Evolutionary conservation across 2,797 vertebrate species (phyloP).

Genomic region (Sternotherus odoratus): DNA sequence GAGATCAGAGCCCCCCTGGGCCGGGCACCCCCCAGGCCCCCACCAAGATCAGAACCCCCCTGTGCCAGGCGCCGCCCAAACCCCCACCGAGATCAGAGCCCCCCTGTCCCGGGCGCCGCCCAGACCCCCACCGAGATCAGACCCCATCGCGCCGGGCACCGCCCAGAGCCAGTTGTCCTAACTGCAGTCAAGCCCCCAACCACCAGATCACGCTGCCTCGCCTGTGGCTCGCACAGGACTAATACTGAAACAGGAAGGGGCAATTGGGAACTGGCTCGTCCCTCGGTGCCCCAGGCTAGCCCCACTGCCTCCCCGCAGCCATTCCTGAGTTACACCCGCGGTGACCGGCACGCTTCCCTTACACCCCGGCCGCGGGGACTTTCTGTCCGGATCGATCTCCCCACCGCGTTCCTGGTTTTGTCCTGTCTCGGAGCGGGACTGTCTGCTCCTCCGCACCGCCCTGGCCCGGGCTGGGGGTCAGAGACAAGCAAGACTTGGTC

Average conservation of each 20-base stretch:
- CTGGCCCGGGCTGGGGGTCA: no score
- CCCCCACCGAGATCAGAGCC: no score
- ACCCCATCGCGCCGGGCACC: no score
- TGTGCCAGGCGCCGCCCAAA: no score
- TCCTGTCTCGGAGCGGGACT: background rate
- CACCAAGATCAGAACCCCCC: no score
- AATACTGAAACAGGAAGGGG: background rate
- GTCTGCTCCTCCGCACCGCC: background rate
- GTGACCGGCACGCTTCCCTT: background rate
- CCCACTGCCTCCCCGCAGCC: background rate
- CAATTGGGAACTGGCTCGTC: background rate
- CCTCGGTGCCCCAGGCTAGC: background rate
- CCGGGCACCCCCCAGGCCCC: no score
- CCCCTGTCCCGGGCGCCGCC: no score
- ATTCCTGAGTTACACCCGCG: background rate
- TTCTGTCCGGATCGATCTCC: background rate
- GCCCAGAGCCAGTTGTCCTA: background rate
- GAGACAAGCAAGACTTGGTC: background rate
- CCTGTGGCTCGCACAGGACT: no score
- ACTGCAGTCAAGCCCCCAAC: no score
- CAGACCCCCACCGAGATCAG: no score
- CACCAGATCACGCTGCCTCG: no score
- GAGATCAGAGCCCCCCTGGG: no score
- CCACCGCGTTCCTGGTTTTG: background rate
- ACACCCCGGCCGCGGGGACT: background rate